Conservation (phyloP, 2,797 vertebrate species). For the Psittacula derbiana region DNA sequence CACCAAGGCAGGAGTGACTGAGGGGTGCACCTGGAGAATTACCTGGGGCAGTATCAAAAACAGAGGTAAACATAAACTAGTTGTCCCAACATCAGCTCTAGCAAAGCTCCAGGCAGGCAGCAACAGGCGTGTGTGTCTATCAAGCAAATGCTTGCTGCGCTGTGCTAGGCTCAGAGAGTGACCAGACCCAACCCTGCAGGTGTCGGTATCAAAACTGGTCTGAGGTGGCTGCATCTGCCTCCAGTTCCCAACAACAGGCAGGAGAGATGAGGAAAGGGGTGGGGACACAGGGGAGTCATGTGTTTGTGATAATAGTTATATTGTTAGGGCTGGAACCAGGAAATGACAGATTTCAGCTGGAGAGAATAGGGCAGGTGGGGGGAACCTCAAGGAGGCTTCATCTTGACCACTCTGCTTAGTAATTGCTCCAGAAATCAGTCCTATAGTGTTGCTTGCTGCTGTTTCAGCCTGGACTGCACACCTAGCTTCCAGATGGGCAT, state of each 20-base stretch:
- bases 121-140: background rate
- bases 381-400: background rate
- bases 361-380: background rate
- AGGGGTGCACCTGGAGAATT: background rate
- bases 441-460: background rate
- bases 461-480: background rate
- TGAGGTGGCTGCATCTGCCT: constrained; percentile 39
- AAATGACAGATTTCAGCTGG: constrained; percentile 21
- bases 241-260: background rate
- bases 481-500: background rate
- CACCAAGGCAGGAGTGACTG: background rate
- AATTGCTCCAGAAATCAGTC: background rate
- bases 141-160: background rate
- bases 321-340: constrained; percentile 60
- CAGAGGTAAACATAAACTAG: background rate
- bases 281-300: constrained; percentile 13
- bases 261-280: background rate
- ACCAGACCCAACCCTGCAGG: background rate
- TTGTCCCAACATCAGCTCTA: background rate
- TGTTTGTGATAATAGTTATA: constrained; percentile 36
- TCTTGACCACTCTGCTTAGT: background rate
- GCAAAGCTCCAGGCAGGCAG: background rate
- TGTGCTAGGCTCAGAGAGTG: background rate
- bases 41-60: background rate
- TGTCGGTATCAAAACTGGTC: constrained; percentile 1